A percentile compares a stretch with the other conserved stretches of the same genome.
These are phyloP conservation scores for Percopsis omiscomaycus DNA, from an alignment of 2,797 vertebrate genomes.

Conservation along the genomic window DNA sequence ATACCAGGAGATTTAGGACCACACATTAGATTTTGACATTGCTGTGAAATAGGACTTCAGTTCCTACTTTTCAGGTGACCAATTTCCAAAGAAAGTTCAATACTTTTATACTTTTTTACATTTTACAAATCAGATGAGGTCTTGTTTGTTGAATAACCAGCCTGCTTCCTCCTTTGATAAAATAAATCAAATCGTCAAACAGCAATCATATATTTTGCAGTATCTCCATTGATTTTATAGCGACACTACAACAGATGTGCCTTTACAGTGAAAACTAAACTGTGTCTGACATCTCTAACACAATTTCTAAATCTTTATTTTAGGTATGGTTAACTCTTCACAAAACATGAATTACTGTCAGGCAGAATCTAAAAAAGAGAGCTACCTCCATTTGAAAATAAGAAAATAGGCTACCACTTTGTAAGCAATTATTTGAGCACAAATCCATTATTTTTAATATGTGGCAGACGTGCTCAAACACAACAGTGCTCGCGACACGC, in stretches of 20 bases:
- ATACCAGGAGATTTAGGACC: slow-evolving; percentile 29
- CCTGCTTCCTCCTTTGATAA: slow-evolving; percentile 54
- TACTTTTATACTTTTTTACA: slow-evolving; percentile 18
- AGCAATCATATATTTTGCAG: slow-evolving; percentile 43
- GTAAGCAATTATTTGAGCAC: too few species aligned
- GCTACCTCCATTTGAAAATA: slow-evolving; percentile 9
- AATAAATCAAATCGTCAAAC: slow-evolving; percentile 63
- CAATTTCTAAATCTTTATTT: slow-evolving; percentile 41
- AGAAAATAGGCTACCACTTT: too few species aligned
- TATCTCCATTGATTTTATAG: slow-evolving; percentile 63
- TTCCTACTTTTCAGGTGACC: slow-evolving; percentile 25
- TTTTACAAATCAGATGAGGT: slow-evolving; percentile 45
- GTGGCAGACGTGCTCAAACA: too few species aligned
- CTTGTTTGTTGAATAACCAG: slow-evolving; percentile 59
- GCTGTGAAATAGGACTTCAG: slow-evolving; percentile 29
- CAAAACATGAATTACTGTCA: slow-evolving; percentile 17
- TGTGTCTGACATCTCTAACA: slow-evolving; percentile 38
- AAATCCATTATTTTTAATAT: too few species aligned
- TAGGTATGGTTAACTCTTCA: slow-evolving; percentile 27
- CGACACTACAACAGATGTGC: slow-evolving; percentile 47
- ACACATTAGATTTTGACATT: slow-evolving; percentile 28
- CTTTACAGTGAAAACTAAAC: slow-evolving; percentile 47
- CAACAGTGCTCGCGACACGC: too few species aligned
- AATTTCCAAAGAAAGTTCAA: slow-evolving; percentile 21
- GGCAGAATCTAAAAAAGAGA: slow-evolving; percentile 16